These are phyloP conservation scores for Tyrophagus putrescentiae DNA, from an alignment of 1,140 invertebrate species.

Conservation along the genomic window DNA sequence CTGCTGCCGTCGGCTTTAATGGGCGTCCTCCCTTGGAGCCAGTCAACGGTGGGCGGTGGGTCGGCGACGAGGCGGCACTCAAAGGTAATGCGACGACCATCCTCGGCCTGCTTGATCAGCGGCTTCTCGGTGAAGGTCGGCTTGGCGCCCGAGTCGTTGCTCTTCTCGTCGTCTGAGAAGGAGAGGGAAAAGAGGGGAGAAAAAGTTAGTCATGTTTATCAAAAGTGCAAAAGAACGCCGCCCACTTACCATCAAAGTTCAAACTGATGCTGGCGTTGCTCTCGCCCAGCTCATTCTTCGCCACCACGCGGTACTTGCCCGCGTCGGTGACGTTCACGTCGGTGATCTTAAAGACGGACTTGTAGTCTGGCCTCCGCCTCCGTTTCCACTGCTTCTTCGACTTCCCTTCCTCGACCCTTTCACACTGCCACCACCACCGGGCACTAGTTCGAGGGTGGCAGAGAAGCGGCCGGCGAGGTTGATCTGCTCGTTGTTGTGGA, in stretches of 20 bases:
- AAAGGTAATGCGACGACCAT: slow-evolving; percentile 78
- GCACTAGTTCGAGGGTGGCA: slow-evolving; percentile 18
- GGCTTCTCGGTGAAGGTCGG: slow-evolving; percentile 92
- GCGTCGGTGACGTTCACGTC: slow-evolving; percentile 91
- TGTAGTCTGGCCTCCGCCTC: slow-evolving; percentile 70
- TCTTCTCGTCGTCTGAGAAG: background rate
- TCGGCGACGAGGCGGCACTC: slow-evolving; percentile 89
- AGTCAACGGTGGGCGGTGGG: slow-evolving; percentile 73
- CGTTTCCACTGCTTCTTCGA: background rate
- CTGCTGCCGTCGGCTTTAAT: background rate
- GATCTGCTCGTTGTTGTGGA: slow-evolving; percentile 28
- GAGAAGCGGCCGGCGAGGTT: slow-evolving; percentile 22
- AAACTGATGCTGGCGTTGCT: slow-evolving; percentile 88
- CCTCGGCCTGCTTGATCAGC: slow-evolving; percentile 81
- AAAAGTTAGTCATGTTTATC: background rate
- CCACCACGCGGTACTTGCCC: slow-evolving; percentile 89
- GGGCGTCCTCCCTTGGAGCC: slow-evolving; percentile 43
- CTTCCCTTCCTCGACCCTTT: background rate
- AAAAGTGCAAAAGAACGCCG: slow-evolving; percentile 16
- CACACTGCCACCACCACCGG: too few relatives aligned
- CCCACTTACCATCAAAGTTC: slow-evolving; percentile 89
- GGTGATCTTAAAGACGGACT: slow-evolving; percentile 70
- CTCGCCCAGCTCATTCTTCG: slow-evolving; percentile 88
- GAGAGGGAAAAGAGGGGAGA: background rate
- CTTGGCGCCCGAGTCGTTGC: slow-evolving; percentile 60